Evolutionary conservation across 2,797 vertebrate genomes (phyloP).

Genomic region (Valencia hispanica): DNA sequence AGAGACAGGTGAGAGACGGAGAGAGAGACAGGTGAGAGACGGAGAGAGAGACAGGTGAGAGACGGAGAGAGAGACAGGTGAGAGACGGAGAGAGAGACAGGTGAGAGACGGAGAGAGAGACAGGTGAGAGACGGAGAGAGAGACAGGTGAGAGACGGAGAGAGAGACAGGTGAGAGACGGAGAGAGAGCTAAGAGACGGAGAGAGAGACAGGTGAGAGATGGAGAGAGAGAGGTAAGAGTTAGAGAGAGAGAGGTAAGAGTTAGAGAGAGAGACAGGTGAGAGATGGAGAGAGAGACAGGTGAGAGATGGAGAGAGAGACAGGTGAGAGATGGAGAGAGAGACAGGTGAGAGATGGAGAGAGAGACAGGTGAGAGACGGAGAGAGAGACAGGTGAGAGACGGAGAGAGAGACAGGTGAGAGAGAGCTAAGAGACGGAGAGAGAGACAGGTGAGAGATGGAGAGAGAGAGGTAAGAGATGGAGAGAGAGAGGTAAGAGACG

Average conservation of each 20-base stretch:
- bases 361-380: not conserved
- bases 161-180: not conserved
- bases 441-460: too few species aligned
- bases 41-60: too few species aligned
- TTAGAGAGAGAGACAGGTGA: too few species aligned
- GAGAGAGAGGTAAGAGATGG: too few species aligned
- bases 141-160: too few species aligned
- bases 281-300: not conserved
- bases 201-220: not conserved
- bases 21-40: not conserved
- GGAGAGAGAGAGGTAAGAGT: too few species aligned
- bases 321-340: not conserved
- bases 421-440: not conserved
- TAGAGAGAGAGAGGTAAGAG: too few species aligned
- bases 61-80: not conserved
- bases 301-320: not conserved
- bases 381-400: not conserved
- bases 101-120: not conserved
- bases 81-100: not conserved
- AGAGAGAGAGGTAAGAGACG: too few species aligned
- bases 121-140: not conserved
- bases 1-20: not conserved
- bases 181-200: not conserved
- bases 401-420: not conserved
- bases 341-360: not conserved